Base-by-base conservation (phyloP, 2,797 vertebrate species). In the Epinephelus coioides region DNA sequence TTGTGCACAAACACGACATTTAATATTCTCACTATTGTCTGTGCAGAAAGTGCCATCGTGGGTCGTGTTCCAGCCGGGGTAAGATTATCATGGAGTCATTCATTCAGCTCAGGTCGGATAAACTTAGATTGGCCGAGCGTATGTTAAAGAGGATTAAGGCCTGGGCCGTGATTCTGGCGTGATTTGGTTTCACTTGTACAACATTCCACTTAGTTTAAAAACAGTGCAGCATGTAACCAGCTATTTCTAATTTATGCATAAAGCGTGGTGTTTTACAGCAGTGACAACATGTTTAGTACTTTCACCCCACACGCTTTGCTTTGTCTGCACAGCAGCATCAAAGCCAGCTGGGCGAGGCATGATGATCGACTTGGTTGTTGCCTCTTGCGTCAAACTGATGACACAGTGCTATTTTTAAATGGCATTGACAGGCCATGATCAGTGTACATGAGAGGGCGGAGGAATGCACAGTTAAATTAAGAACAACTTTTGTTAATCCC, bases 401-500 rank as follows among this genome's bases (percentile, higher is more conserved):
- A 57, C 74, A n/a, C 50, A 0, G 7, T 44, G 77, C 81, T 94
- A 88, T 92, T 89, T 91, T 84, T 90, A 90, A 79, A 65, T 1
- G 23, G 27, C 53, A 74, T 11, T 73, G 70, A 73, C 69, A 76
- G 67, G 63, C 75, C 4, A 4, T 53, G 61, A 67, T 79, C 62
- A 44, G 61, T 72, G 60, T 63, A 19, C 85, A 65, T 38, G 44
- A 79, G 72, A 82, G 82, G 70, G 73, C 9, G 62, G 67, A 71
- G 40, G 66, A 84, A 88, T 30, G 68, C 40, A 4, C 23, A 2
- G 64, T 69, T 69, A 75, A 87, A 84, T 76, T 65, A 76, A 54
- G 54, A 55, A 3, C 19, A 30, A 49, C 77, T 72, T 84, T 73
- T 81, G 84, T 84, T 64, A 87, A 72, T 59, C 75, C 49, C 50